Evolutionary conservation across 1,140 invertebrate genomes (phyloP).

Genomic region (Drosophila leontia): DNA sequence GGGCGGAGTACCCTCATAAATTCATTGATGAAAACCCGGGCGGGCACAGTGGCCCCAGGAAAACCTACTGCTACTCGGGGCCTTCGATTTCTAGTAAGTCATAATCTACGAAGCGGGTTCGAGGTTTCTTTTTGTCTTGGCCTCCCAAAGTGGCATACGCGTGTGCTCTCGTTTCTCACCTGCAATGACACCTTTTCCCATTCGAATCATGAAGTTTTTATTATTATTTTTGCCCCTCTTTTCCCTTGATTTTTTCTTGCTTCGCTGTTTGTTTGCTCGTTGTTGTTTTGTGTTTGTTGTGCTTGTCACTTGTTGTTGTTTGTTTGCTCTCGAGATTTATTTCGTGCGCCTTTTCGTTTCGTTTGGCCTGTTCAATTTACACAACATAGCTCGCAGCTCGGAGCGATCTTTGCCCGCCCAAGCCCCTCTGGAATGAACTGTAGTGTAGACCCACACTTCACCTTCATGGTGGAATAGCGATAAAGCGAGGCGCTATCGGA

Average conservation of each 20-base stretch:
- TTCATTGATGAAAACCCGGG: slow-evolving; percentile 74
- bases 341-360: slow-evolving; percentile 58
- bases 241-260: slow-evolving; percentile 9
- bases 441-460: neutral
- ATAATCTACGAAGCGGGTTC: slow-evolving; percentile 14
- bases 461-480: neutral
- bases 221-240: slow-evolving; percentile 30
- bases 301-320: slow-evolving; percentile 34
- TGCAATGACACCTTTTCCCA: slow-evolving; percentile 74
- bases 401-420: slow-evolving; percentile 14
- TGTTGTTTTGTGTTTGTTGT: slow-evolving; percentile 35
- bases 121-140: slow-evolving; percentile 7
- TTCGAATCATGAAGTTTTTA: slow-evolving; percentile 64
- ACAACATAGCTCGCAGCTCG: slow-evolving; percentile 22
- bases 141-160: slow-evolving; percentile 40
- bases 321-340: slow-evolving; percentile 63
- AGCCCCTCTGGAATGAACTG: neutral
- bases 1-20: slow-evolving; percentile 59
- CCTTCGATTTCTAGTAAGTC: slow-evolving; percentile 19
- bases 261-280: slow-evolving; percentile 30
- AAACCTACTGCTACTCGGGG: slow-evolving; percentile 10
- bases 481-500: slow-evolving; percentile 5
- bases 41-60: slow-evolving; percentile 25
- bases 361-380: slow-evolving; percentile 59
- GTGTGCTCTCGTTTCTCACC: slow-evolving; percentile 82